A percentile compares a stretch with the other conserved stretches of the same genome.
Conservation (phyloP, 2,797 vertebrate species). For the Melanotaenia nigrans region DNA sequence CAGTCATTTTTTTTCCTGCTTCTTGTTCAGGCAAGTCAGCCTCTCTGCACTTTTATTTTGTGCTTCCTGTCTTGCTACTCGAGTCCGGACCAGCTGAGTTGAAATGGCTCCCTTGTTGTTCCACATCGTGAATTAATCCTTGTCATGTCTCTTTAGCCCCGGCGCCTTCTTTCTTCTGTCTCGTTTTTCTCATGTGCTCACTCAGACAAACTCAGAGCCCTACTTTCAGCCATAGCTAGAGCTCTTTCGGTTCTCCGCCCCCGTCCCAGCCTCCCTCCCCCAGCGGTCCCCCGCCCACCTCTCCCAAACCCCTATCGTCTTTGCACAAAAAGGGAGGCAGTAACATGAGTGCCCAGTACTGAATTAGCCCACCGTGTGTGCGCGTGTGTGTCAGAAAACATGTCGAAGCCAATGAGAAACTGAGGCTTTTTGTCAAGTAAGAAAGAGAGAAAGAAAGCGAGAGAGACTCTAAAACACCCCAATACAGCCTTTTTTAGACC, state of each 20-base stretch:
- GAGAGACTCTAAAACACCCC: not conserved
- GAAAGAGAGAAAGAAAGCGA: not conserved
- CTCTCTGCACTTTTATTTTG: slow-evolving; percentile 1
- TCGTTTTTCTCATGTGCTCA: slow-evolving; percentile 23
- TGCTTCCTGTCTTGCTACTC: slow-evolving; percentile 10
- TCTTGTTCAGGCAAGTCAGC: slow-evolving; percentile 33
- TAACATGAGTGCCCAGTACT: slow-evolving; percentile 76
- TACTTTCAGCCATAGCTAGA: slow-evolving; percentile 52
- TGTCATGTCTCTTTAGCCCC: slow-evolving; percentile 11
- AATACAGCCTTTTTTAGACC: slow-evolving; percentile 37
- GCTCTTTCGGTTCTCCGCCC: slow-evolving; percentile 61
- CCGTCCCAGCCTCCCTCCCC: slow-evolving; percentile 33
- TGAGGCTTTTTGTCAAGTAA: slow-evolving; percentile 50
- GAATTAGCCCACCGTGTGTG: slow-evolving; percentile 72
- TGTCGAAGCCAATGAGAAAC: slow-evolving; percentile 9
- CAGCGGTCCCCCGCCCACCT: slow-evolving; percentile 56
- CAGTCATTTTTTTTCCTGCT: slow-evolving; percentile 1
- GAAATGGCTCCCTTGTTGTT: not conserved
- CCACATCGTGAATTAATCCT: slow-evolving; percentile 21
- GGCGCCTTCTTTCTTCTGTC: slow-evolving; percentile 10
- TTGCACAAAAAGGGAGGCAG: slow-evolving; percentile 60
- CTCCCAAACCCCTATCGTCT: slow-evolving; percentile 50
- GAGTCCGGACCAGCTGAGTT: slow-evolving; percentile 12
- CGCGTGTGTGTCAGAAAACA: slow-evolving; percentile 27
- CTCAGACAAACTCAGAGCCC: slow-evolving; percentile 26